Conservation (phyloP, 2,888 invertebrate species). For the Tenthredo distinguenda region DNA sequence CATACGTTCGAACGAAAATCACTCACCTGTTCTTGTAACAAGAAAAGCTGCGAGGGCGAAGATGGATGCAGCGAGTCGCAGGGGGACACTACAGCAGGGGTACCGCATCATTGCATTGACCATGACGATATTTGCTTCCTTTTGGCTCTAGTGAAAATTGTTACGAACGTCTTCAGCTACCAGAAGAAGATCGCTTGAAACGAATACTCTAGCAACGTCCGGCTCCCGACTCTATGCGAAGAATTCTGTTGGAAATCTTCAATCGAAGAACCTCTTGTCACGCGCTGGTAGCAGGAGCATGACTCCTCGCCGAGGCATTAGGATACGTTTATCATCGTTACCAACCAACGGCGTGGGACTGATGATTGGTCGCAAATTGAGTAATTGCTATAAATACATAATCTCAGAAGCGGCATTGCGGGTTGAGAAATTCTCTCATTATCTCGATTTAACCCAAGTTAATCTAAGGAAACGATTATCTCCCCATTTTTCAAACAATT, state of each 20-base stretch:
- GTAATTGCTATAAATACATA: conserved; percentile 45
- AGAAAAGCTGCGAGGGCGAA: conserved; percentile 26
- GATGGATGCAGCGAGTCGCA: conserved; percentile 34
- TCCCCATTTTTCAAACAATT: not conserved
- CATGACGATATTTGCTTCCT: conserved; percentile 17
- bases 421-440: not conserved
- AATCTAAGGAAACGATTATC: conserved; percentile 6
- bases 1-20: conserved; percentile 31
- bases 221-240: not conserved
- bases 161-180: not conserved
- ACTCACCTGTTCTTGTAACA: conserved; percentile 41
- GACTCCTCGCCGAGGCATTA: conserved; percentile 64
- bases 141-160: not conserved
- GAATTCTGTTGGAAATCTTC: conserved; percentile 12
- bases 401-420: not conserved
- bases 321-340: conserved; percentile 61
- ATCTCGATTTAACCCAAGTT: not conserved
- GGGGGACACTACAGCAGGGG: not conserved
- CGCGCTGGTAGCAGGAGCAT: conserved; percentile 70
- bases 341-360: conserved; percentile 60
- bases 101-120: conserved; percentile 39
- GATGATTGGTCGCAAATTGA: conserved; percentile 48
- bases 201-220: not conserved
- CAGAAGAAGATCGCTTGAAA: not conserved
- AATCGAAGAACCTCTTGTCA: conserved; percentile 57